Evolutionary conservation across 64 coral and sea anemone species (phyloP).

Genomic region (Cladopsammia gracilis): DNA sequence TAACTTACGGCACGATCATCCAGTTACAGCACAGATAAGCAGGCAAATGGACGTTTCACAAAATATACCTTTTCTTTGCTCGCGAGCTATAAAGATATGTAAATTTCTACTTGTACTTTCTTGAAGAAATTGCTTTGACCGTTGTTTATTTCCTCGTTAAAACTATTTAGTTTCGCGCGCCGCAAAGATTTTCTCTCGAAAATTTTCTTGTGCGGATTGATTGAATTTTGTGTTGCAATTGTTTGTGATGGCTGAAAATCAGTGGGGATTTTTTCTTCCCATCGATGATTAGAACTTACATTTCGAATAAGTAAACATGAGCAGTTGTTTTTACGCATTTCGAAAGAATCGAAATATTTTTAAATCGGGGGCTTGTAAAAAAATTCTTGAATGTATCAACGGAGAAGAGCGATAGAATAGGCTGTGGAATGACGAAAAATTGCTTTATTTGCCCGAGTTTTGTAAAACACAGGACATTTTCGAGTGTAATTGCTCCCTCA

Average conservation of each 20-base stretch:
- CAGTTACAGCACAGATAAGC: neutral
- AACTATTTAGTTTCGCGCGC: slow-evolving; percentile 1
- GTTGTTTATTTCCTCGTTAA: slow-evolving; percentile 20
- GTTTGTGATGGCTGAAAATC: slow-evolving; percentile 15
- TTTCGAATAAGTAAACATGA: slow-evolving; percentile 50
- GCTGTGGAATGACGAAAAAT: neutral
- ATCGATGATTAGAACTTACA: slow-evolving; percentile 38
- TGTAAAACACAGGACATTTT: slow-evolving; percentile 35
- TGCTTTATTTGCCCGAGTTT: neutral
- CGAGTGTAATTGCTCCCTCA: slow-evolving; percentile 15
- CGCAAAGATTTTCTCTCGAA: neutral
- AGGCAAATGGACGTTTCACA: slow-evolving; percentile 26
- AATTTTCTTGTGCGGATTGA: neutral
- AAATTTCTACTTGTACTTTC: slow-evolving; percentile 53
- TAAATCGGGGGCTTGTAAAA: neutral
- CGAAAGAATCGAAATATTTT: slow-evolving; percentile 29
- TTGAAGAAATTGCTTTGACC: slow-evolving; percentile 20
- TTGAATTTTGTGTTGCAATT: slow-evolving; percentile 5
- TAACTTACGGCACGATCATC: neutral
- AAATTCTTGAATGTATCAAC: neutral
- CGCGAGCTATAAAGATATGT: slow-evolving; percentile 20
- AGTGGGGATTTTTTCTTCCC: slow-evolving; percentile 2
- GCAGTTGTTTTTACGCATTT: slow-evolving; percentile 43
- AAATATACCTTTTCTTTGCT: slow-evolving; percentile 12
- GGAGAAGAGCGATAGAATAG: neutral